Evolutionary conservation across 2,888 invertebrate species (phyloP), one percentile per base, ranked within the genome.

Genomic region (Nowickia ferox): DNA sequence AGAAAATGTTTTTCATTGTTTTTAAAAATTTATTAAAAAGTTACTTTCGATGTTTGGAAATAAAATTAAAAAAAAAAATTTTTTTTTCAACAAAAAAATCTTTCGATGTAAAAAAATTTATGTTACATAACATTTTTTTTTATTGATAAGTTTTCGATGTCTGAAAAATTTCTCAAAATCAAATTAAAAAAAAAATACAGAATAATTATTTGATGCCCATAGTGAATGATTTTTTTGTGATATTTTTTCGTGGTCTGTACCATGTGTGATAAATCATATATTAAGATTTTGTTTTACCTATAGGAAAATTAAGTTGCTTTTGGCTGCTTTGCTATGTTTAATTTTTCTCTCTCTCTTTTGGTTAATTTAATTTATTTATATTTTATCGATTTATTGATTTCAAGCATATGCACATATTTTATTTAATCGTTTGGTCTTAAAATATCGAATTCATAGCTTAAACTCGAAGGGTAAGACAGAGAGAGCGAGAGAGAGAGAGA

Each of bases 321-420:
- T 63, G 15, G 74, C 61, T 61, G 61, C 53, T 30, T 30, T 1
- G 30, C 5, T 30, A 30, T 30, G 30, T 6, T 65, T 40, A 53
- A 44, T 38, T 55, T 63, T 61, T 71, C 57, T 57, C 17, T 4
- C 17, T 40, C 19, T 46, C 6, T 65, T 75, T 48, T 55, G 30
- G 53, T 72, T 79, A 79, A 83, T 79, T 82, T 86, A 82, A 83
- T 79, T 83, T 79, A 83, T 86, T 86, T 80, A 79, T 66, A 76
- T 71, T 83, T 79, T 79, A 76, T 86, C 86, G 86, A 83, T 86
- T 86, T 79, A 86, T 86, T 80, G 79, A 83, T 72, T 83, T 66
- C 22, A 71, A 55, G 48, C 79, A 55, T 19, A 53, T 9, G 38
- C 44, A 53, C 46, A 53, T n/a, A 42, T 76, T 72, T 65, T 48